Evolutionary conservation across 2,888 invertebrate species (phyloP), one percentile per base, ranked within the genome.

Genomic region (Archips xylosteana): DNA sequence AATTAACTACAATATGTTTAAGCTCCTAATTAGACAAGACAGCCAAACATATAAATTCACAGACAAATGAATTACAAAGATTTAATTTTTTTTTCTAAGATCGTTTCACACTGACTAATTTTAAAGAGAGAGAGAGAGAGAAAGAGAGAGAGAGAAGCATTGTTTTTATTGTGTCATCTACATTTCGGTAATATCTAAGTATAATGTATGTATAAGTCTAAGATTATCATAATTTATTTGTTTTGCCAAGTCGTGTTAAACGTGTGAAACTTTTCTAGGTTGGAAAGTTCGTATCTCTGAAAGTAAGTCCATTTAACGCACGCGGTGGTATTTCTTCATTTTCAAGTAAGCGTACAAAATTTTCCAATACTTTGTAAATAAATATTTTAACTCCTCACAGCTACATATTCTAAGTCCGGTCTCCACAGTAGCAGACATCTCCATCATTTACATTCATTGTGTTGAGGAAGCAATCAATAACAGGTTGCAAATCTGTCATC

Each of bases 401-500:
- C 15, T 34, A 65, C 61, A 6, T 45, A 45, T 5, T 49, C 13
- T 23, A 47, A 45, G 23, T 2, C 23, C 3, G 51, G 10, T 60
- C 59, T 57, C 6, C 8, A 64, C 63, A 54, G 69, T 65, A 74
- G 74, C 60, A 54, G 12, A 73, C 39, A 47, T 69, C 59, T 75
- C 71, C 39, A 71, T 71, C 62, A 57, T 36, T 67, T 67, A 75
- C 62, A 74, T 59, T 66, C 34, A 71, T 65, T 60, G 60, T 36
- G 54, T 23, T 10, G 51, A 71, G 75, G 75, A 76, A 76, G 74
- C 75, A 71, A 76, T 76, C 75, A 76, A 74, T 76, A 76, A 76
- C 75, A 70, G 65, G 74, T 76, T 65, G 73, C 74, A 76, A 76
- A 74, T 76, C 75, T 76, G 75, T 76, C 75, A 76, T 74, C 75